These are phyloP conservation scores for Nasonia giraulti DNA, from an alignment of 1,140 invertebrate genomes.

Conservation along the genomic window DNA sequence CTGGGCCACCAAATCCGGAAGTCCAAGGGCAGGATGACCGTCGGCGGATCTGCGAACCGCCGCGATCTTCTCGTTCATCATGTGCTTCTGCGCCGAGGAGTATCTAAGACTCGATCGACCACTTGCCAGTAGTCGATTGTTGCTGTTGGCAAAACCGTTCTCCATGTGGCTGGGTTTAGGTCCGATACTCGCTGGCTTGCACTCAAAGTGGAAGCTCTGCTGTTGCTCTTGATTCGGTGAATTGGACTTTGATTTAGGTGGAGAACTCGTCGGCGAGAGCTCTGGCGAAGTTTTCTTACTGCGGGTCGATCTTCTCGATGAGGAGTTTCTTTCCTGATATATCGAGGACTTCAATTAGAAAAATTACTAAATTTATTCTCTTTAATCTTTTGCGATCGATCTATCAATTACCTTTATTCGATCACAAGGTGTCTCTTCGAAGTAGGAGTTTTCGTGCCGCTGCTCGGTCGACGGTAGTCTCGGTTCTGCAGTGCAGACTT, in stretches of 20 bases:
- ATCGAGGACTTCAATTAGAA: background rate
- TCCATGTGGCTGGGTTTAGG: conserved; percentile 58
- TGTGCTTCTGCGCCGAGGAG: conserved; percentile 71
- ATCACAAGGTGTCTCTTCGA: conserved; percentile 3
- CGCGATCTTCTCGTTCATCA: conserved; percentile 73
- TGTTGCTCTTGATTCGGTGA: conserved; percentile 56
- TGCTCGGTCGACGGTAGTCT: background rate
- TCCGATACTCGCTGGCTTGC: conserved; percentile 42
- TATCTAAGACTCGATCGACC: conserved; percentile 71
- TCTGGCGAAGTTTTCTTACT: conserved; percentile 55
- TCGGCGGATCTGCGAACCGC: conserved; percentile 65
- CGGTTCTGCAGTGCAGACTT: conserved; percentile 51
- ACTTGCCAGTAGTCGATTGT: conserved; percentile 59
- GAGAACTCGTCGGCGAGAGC: conserved; percentile 60
- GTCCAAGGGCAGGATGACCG: conserved; percentile 41
- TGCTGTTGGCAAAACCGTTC: conserved; percentile 65
- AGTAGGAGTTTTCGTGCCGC: conserved; percentile 16
- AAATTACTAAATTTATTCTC: background rate
- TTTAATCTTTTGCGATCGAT: background rate
- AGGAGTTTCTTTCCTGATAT: conserved; percentile 43
- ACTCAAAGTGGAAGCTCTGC: conserved; percentile 43
- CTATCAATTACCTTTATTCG: conserved; percentile 26
- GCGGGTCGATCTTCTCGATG: conserved; percentile 61
- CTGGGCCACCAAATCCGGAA: conserved; percentile 66
- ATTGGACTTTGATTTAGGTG: conserved; percentile 54